Conservation (phyloP, 2,113 vertebrate genomes). For the Gorsachius goisagi region DNA sequence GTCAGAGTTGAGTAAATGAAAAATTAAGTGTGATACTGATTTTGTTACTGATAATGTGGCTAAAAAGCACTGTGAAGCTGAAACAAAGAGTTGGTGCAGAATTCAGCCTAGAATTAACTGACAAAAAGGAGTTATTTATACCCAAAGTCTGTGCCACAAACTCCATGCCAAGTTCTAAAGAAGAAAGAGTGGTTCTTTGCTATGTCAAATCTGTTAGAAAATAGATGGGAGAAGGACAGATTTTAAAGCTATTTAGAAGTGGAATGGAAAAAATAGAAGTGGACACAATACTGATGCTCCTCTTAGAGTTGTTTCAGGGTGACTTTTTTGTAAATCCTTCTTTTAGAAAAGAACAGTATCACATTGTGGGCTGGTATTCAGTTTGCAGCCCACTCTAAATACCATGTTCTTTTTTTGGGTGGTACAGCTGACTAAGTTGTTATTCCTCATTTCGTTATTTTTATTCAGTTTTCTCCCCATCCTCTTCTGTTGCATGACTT, state of each 20-base stretch:
- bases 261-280: background rate
- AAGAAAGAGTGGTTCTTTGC: background rate
- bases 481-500: background rate
- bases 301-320: background rate
- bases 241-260: background rate
- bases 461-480: background rate
- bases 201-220: background rate
- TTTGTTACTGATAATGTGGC: background rate
- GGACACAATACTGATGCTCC: background rate
- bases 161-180: background rate
- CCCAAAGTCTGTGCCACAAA: background rate
- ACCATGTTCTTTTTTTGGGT: background rate
- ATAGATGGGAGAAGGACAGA: background rate
- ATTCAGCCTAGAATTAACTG: background rate
- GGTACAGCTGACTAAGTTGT: background rate
- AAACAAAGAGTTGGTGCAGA: background rate
- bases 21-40: background rate
- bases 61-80: background rate
- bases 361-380: background rate
- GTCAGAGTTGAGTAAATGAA: background rate
- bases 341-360: background rate
- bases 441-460: background rate
- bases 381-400: background rate
- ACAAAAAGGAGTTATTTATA: background rate
- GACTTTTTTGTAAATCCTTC: background rate